These are phyloP conservation scores for Trissolcus basalis DNA, from an alignment of 1,140 invertebrate genomes.

Conservation along the genomic window DNA sequence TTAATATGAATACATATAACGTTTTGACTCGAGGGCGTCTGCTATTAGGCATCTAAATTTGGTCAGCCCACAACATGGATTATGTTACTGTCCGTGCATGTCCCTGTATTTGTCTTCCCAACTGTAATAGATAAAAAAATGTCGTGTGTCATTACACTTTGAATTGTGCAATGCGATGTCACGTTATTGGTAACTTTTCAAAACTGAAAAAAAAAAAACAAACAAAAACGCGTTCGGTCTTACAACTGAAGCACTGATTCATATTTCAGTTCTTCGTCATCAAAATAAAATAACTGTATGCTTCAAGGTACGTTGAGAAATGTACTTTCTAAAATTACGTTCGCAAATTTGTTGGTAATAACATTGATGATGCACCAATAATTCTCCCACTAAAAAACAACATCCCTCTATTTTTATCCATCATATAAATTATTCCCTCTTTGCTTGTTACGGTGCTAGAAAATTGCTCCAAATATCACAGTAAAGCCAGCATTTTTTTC, in stretches of 20 bases:
- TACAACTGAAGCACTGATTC: slow-evolving; percentile 1
- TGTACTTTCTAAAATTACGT: slow-evolving; percentile 16
- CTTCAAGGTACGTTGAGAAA: slow-evolving; percentile 4
- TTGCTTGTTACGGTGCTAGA: too few species aligned
- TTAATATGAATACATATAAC: slow-evolving; percentile 42
- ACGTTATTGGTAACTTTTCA: not conserved
- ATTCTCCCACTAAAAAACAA: not conserved
- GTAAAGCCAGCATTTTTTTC: too few species aligned
- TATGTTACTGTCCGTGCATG: slow-evolving; percentile 54
- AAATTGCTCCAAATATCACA: too few species aligned
- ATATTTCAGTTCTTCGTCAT: slow-evolving; percentile 5
- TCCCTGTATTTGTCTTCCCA: slow-evolving; percentile 33
- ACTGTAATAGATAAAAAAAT: not conserved
- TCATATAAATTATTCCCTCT: too few species aligned
- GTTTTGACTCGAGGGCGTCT: slow-evolving; percentile 44
- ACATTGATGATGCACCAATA: not conserved
- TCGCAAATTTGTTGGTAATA: not conserved
- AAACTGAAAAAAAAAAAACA: slow-evolving; percentile 3
- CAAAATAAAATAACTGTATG: not conserved
- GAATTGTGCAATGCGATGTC: slow-evolving; percentile 12
- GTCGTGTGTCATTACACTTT: slow-evolving; percentile 45
- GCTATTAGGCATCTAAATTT: slow-evolving; percentile 54
- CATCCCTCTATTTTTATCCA: not conserved
- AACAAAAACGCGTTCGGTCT: too few species aligned
- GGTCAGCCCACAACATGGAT: slow-evolving; percentile 45